Evolutionary conservation across 2,797 vertebrate genomes (phyloP).

Genomic region (Acestrorhynchus altus): DNA sequence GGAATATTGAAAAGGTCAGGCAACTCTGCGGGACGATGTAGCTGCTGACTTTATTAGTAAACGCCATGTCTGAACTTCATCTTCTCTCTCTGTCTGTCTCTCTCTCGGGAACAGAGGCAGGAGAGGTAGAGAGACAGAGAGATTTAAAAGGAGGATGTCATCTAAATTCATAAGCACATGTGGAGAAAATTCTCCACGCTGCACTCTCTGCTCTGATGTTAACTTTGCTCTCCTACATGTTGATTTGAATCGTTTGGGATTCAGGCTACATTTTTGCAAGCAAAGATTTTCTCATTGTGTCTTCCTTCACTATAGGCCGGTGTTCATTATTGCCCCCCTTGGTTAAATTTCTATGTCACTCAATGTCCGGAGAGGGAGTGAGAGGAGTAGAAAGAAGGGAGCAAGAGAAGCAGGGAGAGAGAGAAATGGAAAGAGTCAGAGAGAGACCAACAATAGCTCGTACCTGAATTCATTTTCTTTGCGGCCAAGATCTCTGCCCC

Average conservation of each 20-base stretch:
- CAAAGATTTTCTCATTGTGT: background rate
- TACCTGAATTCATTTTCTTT: constrained; percentile 19
- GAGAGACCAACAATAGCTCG: background rate
- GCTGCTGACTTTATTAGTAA: constrained; percentile 57
- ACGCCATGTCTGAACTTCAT: constrained; percentile 58
- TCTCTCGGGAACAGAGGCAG: constrained; percentile 9
- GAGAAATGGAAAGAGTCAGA: constrained; percentile 22
- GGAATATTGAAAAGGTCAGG: constrained; percentile 66
- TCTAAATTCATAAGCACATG: constrained; percentile 1
- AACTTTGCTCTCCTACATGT: background rate
- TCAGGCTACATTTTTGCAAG: background rate
- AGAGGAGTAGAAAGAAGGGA: background rate
- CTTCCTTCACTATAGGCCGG: background rate
- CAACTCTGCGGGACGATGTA: constrained; percentile 46
- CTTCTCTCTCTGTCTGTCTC: constrained; percentile 43
- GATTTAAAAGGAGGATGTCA: background rate
- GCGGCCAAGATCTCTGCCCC: constrained; percentile 13
- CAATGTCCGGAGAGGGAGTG: constrained; percentile 30
- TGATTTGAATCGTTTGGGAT: background rate
- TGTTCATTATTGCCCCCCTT: background rate
- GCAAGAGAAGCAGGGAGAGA: constrained; percentile 11
- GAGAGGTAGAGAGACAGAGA: constrained; percentile 13
- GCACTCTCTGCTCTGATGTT: background rate
- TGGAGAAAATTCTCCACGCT: constrained; percentile 9
- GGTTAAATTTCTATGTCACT: constrained; percentile 42